A percentile compares a stretch with the other conserved stretches of the same genome.
phyloP scores from a whole-genome alignment of 1,140 invertebrate genomes.

The Nixonia krombeini region DNA sequence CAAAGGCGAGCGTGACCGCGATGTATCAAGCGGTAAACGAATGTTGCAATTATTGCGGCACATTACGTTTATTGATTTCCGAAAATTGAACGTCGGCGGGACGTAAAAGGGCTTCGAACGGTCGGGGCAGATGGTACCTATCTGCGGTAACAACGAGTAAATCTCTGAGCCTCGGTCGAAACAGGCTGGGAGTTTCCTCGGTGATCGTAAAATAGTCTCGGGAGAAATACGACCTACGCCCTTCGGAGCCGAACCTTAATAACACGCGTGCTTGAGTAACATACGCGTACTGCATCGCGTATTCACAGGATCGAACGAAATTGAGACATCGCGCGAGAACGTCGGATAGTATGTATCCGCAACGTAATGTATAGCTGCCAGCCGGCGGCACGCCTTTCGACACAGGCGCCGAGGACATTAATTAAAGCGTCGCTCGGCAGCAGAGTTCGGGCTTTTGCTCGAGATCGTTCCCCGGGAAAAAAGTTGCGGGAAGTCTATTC shows the following conservation, averaged over 20 bases:
- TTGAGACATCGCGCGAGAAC: slow-evolving; percentile 32
- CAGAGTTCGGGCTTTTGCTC: slow-evolving; percentile 10
- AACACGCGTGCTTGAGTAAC: slow-evolving; percentile 28
- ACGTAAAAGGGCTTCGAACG: slow-evolving; percentile 8
- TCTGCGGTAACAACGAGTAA: slow-evolving; percentile 18
- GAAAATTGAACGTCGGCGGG: slow-evolving; percentile 9
- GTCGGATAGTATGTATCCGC: slow-evolving; percentile 17
- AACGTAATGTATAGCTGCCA: slow-evolving; percentile 33
- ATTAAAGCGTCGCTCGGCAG: slow-evolving; percentile 31
- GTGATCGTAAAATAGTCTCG: slow-evolving; percentile 17
- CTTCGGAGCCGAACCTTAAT: slow-evolving; percentile 30
- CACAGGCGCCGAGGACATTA: slow-evolving; percentile 35
- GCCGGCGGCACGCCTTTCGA: slow-evolving; percentile 35
- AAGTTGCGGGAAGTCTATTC: background rate
- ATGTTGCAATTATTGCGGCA: background rate
- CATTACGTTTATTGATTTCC: slow-evolving; percentile 12
- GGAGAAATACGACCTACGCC: slow-evolving; percentile 30
- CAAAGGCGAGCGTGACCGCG: too few species aligned
- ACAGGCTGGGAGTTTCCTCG: slow-evolving; percentile 16
- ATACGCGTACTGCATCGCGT: slow-evolving; percentile 16
- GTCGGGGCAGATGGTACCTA: slow-evolving; percentile 4
- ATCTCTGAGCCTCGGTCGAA: slow-evolving; percentile 12
- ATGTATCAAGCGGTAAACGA: too few species aligned
- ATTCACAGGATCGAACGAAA: slow-evolving; percentile 32
- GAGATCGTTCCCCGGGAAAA: background rate